phyloP scores from a whole-genome alignment of 2,888 invertebrate species.

The Thysanoteuthis rhombus region DNA sequence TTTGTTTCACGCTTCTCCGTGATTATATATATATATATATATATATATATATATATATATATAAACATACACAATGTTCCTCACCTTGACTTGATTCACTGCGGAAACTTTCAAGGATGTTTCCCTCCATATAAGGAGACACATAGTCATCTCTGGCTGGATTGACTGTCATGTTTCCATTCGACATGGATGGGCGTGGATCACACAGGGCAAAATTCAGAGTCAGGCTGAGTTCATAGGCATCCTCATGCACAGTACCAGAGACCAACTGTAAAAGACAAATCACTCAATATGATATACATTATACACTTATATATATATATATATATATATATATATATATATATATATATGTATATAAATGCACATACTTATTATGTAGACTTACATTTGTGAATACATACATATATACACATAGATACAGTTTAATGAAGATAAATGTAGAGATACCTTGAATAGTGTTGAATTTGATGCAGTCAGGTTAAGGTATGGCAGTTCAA shows the following conservation, averaged over 20 bases:
- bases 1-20: too few relatives aligned
- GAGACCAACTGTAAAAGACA: slow-evolving; percentile 56
- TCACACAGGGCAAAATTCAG: slow-evolving; percentile 65
- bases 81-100: slow-evolving; percentile 22
- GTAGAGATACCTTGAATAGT: too few relatives aligned
- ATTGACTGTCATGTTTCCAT: background rate
- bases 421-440: too few relatives aligned
- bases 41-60: background rate
- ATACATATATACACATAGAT: too few relatives aligned
- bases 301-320: too few relatives aligned
- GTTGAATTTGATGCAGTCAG: too few relatives aligned
- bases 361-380: too few relatives aligned
- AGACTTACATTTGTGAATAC: too few relatives aligned
- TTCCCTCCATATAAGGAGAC: background rate
- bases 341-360: too few relatives aligned
- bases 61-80: background rate
- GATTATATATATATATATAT: background rate
- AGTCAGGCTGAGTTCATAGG: slow-evolving; percentile 65
- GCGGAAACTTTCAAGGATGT: background rate
- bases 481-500: too few relatives aligned
- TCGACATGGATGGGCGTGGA: background rate
- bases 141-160: background rate
- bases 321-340: too few relatives aligned
- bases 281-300: too few relatives aligned
- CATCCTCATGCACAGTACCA: slow-evolving; percentile 65